Conservation (phyloP, 2,888 invertebrate genomes). For the Lomographa bimaculata region DNA sequence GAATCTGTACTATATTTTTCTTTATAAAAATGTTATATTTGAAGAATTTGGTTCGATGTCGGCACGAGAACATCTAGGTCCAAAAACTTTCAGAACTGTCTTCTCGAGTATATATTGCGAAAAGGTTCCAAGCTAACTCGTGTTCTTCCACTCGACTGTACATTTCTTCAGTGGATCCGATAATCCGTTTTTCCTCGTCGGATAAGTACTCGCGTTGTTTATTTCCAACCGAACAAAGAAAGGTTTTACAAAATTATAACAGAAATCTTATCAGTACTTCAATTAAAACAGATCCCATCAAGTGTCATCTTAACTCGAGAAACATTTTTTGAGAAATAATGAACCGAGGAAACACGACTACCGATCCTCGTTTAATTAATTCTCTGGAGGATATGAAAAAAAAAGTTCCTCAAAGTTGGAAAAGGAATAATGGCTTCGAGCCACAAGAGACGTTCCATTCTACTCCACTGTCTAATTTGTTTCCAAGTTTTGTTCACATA, state of each 20-base stretch:
- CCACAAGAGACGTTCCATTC: conserved; percentile 47
- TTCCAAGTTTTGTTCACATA: conserved; percentile 60
- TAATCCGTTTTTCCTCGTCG: conserved; percentile 19
- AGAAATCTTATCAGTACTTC: conserved; percentile 11
- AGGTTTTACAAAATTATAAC: conserved; percentile 9
- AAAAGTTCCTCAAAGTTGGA: conserved; percentile 55
- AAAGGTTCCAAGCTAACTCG: not conserved
- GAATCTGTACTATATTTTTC: too few relatives aligned
- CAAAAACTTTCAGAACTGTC: too few relatives aligned
- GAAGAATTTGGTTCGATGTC: too few relatives aligned
- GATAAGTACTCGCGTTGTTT: conserved; percentile 12
- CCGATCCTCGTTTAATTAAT: conserved; percentile 67
- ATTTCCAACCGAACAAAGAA: conserved; percentile 2
- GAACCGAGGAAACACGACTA: conserved; percentile 51
- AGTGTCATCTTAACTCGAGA: conserved; percentile 20
- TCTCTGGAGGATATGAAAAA: conserved; percentile 49
- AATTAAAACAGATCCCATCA: conserved; percentile 15
- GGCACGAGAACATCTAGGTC: too few relatives aligned
- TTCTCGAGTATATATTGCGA: conserved; percentile 5
- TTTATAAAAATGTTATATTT: too few relatives aligned
- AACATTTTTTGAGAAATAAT: conserved; percentile 41
- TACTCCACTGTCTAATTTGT: conserved; percentile 58
- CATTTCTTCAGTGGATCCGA: conserved; percentile 10
- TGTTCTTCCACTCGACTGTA: conserved; percentile 1
- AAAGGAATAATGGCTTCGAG: conserved; percentile 53